Percentiles rank a stretch among this genome's conserved stretches.
phyloP scores from a whole-genome alignment of 1,140 invertebrate species.

The Drosophila grimshawi region DNA sequence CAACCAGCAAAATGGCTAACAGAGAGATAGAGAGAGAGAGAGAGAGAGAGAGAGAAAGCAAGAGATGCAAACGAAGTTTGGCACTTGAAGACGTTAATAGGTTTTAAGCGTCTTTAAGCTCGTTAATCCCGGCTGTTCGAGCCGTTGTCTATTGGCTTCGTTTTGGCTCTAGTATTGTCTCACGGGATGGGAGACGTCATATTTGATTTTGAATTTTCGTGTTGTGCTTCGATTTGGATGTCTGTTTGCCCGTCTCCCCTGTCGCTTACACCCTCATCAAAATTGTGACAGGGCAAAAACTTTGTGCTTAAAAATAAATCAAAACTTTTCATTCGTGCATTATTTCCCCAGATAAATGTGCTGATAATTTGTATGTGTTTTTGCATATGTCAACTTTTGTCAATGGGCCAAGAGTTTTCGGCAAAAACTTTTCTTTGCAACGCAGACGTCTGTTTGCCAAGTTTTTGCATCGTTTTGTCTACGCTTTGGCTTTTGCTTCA shows the following conservation, averaged over 20 bases:
- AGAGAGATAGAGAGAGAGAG: not conserved
- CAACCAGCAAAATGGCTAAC: too few species aligned
- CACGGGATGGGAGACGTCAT: constrained; percentile 26
- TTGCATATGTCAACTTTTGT: constrained; percentile 62
- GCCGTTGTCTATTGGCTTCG: constrained; percentile 44
- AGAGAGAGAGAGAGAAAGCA: not conserved
- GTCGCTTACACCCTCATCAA: constrained; percentile 47
- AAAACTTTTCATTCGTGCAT: constrained; percentile 60
- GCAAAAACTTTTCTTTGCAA: constrained; percentile 33
- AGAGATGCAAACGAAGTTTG: not conserved
- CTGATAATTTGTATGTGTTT: constrained; percentile 58
- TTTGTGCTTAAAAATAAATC: constrained; percentile 60
- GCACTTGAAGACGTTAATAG: constrained; percentile 34
- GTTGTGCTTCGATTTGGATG: constrained; percentile 36
- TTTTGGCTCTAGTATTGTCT: constrained; percentile 25
- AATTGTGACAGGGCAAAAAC: constrained; percentile 52
- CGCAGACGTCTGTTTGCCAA: constrained; percentile 53
- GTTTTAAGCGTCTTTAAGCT: constrained; percentile 38
- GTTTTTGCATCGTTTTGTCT: constrained; percentile 47
- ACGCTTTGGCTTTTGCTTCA: constrained; percentile 38
- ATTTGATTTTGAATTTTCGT: constrained; percentile 50
- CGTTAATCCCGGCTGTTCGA: constrained; percentile 30
- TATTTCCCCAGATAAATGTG: constrained; percentile 60
- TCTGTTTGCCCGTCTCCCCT: not conserved
- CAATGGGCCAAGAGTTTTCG: constrained; percentile 47